Conservation (phyloP, 2,113 vertebrate species). For the Tiliqua scincoides region DNA sequence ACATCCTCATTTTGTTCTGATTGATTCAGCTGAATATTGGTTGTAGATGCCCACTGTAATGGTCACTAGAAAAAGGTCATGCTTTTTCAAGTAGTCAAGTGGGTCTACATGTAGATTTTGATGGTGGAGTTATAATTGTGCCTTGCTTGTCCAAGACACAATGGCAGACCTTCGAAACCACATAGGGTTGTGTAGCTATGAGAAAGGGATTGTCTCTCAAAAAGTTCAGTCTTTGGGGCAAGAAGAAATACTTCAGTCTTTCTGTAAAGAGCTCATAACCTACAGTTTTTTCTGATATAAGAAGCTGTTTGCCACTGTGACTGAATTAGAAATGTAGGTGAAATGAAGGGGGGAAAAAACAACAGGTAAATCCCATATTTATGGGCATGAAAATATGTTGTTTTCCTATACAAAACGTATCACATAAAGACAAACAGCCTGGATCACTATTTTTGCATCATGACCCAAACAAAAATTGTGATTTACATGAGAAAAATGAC, state of each 20-base stretch:
- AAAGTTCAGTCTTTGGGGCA: neutral
- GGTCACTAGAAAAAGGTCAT: conserved; percentile 1
- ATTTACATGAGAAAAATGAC: neutral
- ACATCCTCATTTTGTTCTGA: neutral
- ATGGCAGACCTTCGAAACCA: neutral
- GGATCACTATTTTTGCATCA: neutral
- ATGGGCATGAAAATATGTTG: neutral
- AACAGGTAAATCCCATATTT: neutral
- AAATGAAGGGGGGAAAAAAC: neutral
- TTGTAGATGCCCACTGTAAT: neutral
- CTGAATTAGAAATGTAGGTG: neutral
- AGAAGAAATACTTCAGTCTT: neutral
- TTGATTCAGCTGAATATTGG: neutral
- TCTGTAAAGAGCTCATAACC: neutral
- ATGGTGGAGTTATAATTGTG: neutral
- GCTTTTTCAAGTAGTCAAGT: too few species aligned
- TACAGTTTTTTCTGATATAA: neutral
- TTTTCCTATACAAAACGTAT: neutral
- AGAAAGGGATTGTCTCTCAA: neutral
- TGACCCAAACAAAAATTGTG: neutral
- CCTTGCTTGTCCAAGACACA: neutral
- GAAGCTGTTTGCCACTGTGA: neutral
- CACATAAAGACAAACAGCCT: neutral
- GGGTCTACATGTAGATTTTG: neutral
- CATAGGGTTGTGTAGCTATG: too few species aligned